Evolutionary conservation across 2,888 invertebrate genomes (phyloP).

Genomic region (Drosophila melanosoma): DNA sequence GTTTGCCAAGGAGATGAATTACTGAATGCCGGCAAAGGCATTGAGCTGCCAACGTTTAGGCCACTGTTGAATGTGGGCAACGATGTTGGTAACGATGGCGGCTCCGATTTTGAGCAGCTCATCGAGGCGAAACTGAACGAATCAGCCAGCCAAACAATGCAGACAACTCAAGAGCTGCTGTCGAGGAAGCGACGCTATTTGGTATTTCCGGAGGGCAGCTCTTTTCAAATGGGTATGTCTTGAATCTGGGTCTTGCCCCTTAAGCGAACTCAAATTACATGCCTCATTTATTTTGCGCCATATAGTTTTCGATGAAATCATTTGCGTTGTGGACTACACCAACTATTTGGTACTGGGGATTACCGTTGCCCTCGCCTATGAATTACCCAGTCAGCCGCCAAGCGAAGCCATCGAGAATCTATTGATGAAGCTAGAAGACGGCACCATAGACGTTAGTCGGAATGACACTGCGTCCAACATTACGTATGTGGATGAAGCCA

Average conservation of each 20-base stretch:
- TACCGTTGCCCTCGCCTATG: conserved; percentile 92
- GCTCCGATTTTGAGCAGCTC: conserved; percentile 56
- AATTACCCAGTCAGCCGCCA: conserved; percentile 89
- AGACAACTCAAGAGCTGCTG: conserved; percentile 69
- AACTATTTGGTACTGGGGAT: conserved; percentile 88
- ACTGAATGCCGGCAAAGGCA: conserved; percentile 37
- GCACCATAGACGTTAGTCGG: conserved; percentile 78
- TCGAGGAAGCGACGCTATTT: conserved; percentile 86
- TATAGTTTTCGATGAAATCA: conserved; percentile 83
- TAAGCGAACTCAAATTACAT: conserved; percentile 31
- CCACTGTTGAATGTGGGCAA: conserved; percentile 21
- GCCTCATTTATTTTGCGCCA: conserved; percentile 31
- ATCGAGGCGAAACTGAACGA: conserved; percentile 63
- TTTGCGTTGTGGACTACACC: conserved; percentile 84
- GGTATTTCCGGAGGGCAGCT: conserved; percentile 86
- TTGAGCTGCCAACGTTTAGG: conserved; percentile 42
- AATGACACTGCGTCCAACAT: conserved; percentile 79
- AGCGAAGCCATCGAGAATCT: conserved; percentile 82
- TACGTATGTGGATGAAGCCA: conserved; percentile 68
- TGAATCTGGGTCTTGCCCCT: background rate
- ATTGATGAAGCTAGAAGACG: conserved; percentile 77
- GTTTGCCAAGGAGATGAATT: conserved; percentile 25
- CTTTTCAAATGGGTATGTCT: conserved; percentile 84
- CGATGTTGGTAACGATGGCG: conserved; percentile 24
- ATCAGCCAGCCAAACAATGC: conserved; percentile 39